Base-by-base conservation (phyloP, 2,888 invertebrate species). In the Tortricodes alternella region DNA sequence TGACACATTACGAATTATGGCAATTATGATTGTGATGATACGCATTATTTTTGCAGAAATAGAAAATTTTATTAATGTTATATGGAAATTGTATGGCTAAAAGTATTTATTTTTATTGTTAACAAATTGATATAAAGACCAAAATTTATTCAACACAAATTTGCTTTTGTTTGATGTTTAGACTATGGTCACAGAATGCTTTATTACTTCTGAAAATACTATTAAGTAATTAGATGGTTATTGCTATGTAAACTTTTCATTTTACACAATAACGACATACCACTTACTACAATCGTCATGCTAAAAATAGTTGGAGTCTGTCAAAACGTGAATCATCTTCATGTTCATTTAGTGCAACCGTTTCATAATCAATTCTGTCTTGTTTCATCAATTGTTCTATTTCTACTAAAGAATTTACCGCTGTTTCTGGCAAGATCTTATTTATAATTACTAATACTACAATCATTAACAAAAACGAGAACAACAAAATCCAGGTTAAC, bases 351-450 rank as follows among this genome's bases (percentile, higher is more conserved):
- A 46, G n/a, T 27, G 52, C 39, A 19, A 64, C 56, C 21, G 43
- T 29, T 35, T 64, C 49, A 8, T 64, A 61, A 2, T 46, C 50
- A 21, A 57, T 46, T 38, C 53, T 46, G n/a, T 24, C 38, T 6
- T 16, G 24, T 43, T 62, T 66, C 37, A 66, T 35, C 9, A 68
- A 11, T 8, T 59, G 16, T 35, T 69, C 63, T 18, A 69, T 67
- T 60, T 69, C 67, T 8, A 65, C 11, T 3, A 68, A 49, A n/a
- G 61, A 63, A 19, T 65, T 65, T 7, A 29, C 29, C 38, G 56
- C 53, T 1, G 69, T 66, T 27, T 69, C 69, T 29, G 69, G 68
- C 46, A 69, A 39, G 21, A 68, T 37, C 21, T 64, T 65, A 44
- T 51, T 63, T 5, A 67, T 21, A 21, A 62, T 4, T 9, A 65